Base-by-base conservation (phyloP, 2,113 vertebrate species). In the Daboia siamensis region DNA sequence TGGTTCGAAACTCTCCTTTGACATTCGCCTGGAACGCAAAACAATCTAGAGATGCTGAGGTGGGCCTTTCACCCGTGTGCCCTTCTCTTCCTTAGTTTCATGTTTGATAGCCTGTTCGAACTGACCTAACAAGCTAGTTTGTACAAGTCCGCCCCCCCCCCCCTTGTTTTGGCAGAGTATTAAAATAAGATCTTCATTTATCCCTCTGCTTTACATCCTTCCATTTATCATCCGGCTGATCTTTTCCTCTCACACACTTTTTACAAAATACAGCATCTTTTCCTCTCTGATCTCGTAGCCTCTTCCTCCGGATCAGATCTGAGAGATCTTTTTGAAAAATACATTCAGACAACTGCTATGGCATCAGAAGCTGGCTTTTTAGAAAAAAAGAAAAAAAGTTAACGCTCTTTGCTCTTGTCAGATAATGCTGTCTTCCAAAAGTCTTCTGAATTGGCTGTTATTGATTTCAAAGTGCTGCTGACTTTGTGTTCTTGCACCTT, bases 381-480 rank as follows among this genome's bases (percentile, higher is more conserved):
- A n/a, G 17, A 84, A 33, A 94, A n/a, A 29, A 86, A 84, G n/a
- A 94, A n/a, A 29, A 86, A 44, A 94, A 91, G 92, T 54, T 94
- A 84, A 94, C 57, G 88, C 91, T 94, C 12, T 91, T 55, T 93
- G 52, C 91, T 95, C 87, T 80, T 91, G 80, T 54, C 91, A 95
- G 52, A 57, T 91, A 26, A 91, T 29, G 74, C 44, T 69, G 24
- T 15, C 86, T 94, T 94, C 91, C 89, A 94, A 87, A 88, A 90
- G 90, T 80, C 64, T 92, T 86, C 46, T 56, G 55, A 94, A 95
- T 61, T 95, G n/a, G 93, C 91, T 91, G 12, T 51, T 95, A 93
- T 46, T 95, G 93, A 95, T 95, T 95, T 94, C 90, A 93, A 94
- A 95, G 92, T 59, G 48, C 4, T 0, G 0, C 17, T 89, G 87